Evolutionary conservation across 2,797 vertebrate genomes (phyloP), one percentile per base, ranked within the genome.

Genomic region (Lerista edwardsae): DNA sequence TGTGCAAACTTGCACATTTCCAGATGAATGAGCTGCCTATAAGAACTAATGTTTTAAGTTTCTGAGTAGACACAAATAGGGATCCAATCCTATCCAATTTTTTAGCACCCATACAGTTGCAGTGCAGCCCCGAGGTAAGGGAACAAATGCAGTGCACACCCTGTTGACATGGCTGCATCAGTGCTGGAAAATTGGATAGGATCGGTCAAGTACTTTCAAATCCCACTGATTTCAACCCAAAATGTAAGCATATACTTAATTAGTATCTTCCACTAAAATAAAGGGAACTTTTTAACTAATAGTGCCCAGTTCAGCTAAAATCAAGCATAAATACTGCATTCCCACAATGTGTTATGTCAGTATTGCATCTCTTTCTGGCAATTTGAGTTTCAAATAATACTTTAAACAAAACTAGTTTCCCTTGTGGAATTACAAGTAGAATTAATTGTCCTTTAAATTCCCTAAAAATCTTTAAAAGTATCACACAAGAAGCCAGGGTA

Each of bases 31-130:
- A 12, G 44, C 41, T 44, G 41, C 9, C 41, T 44, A 81, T 6
- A 84, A 85, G 82, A 78, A 2, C 71, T 80, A 6, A 0, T 82
- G 79, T 90, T 89, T 83, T 47, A 55, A 34, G 85, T 75, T 36
- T 47, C 47, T 47, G 47, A 47, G 47, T 47, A 47, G 47, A 47
- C 47, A 47, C 47, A 47, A 47, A 47, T 47, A 47, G 19, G 29
- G 4, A 17, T 68, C 12, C 59, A 81, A 55, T 23, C n/a, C n/a
- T n/a, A n/a, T n/a, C n/a, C n/a, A n/a, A n/a, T n/a, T n/a, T n/a
- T n/a, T n/a, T n/a, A n/a, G n/a, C n/a, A n/a, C n/a, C n/a, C n/a
- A n/a, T n/a, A n/a, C n/a, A n/a, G n/a, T n/a, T n/a, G n/a, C n/a
- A n/a, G n/a, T n/a, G n/a, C n/a, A n/a, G n/a, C n/a, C n/a, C n/a